Base-by-base conservation (phyloP, 1,140 invertebrate genomes). In the Lepidostoma basale region DNA sequence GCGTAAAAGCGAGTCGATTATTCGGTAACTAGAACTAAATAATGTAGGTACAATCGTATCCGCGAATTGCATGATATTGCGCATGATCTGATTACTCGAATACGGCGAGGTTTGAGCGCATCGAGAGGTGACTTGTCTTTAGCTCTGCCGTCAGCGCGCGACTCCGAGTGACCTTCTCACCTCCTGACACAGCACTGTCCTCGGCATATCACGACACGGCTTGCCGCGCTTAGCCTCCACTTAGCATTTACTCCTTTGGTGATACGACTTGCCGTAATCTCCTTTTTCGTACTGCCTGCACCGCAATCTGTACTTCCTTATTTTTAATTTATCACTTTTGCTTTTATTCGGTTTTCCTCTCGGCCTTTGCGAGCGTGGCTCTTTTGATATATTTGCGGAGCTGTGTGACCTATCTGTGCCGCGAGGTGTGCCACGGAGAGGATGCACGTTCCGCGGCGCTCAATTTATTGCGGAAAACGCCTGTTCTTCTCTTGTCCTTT, bases 161-260 rank as follows among this genome's bases (percentile, higher is more conserved):
- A 22, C 52, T 39, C 39, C 20, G 20, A 36, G 12, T 56, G 36
- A 60, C 56, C 56, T 60, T 44, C 33, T 42, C 56, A 60, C 56
- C 56, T 60, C 39, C 12, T 42, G 36, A 22, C 56, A 60, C 30
- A 60, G 20, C 36, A 23, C 23, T 60, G 56, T 44, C 56, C 56
- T 60, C 36, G 56, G 25, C 56, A 60, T 60, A 60, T 60, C 56
- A 60, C 56, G 56, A 60, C 25, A 60, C 25, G 39, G 23, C 14
- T n/a, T 22, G 56, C 56, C 56, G 36, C 56, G 28, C 25, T 59
- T 60, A 39, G 22, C 33, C 56, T 60, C 56, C 56, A 23, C 42
- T 22, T 42, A 39, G 16, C 45, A 59, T 40, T 42, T 42, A 26
- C 18, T 60, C 56, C 36, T 42, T 42, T 23, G 36, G 22, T 60